A percentile compares a stretch with the other conserved stretches of the same genome.
These are phyloP conservation scores for Gonatopus flavifemur DNA, from an alignment of 1,140 invertebrate genomes.

Conservation along the genomic window DNA sequence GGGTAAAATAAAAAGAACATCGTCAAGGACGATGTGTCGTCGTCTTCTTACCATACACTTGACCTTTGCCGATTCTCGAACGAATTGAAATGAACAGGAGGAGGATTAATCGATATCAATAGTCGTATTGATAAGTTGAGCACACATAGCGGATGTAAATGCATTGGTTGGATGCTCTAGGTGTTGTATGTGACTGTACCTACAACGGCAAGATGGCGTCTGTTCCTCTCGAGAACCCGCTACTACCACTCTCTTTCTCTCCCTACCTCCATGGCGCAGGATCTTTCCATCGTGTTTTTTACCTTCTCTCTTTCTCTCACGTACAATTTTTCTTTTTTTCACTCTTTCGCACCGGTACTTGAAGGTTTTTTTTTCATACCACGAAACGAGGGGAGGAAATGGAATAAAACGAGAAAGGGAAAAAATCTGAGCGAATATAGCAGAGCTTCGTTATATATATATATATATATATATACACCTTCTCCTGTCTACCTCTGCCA, in stretches of 20 bases:
- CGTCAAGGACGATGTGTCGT: too few relatives aligned
- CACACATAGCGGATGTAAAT: too few relatives aligned
- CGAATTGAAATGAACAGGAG: too few relatives aligned
- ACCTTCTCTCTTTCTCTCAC: conserved; percentile 7
- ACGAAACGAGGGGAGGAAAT: conserved; percentile 34
- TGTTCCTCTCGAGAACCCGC: conserved; percentile 40
- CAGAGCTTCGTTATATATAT: too few relatives aligned
- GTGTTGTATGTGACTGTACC: conserved; percentile 45
- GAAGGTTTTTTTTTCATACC: conserved; percentile 38
- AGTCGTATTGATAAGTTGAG: conserved; percentile 24
- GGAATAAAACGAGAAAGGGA: conserved; percentile 34
- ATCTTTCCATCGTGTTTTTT: conserved; percentile 8
- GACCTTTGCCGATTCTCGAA: too few relatives aligned
- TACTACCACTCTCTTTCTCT: conserved; percentile 29
- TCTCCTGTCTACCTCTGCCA: conserved; percentile 21
- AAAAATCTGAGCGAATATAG: conserved; percentile 31
- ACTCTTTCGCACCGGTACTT: conserved; percentile 31
- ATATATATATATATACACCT: too few relatives aligned
- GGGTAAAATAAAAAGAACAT: too few relatives aligned
- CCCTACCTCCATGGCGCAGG: conserved; percentile 4
- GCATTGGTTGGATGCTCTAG: conserved; percentile 23
- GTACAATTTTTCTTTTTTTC: conserved; percentile 12
- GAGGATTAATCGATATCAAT: conserved; percentile 22
- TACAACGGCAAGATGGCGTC: conserved; percentile 47
- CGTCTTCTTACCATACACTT: too few relatives aligned